Evolutionary conservation across 92 coral and sea anemone genomes (phyloP).

Genomic region (Parazoanthus swiftii): DNA sequence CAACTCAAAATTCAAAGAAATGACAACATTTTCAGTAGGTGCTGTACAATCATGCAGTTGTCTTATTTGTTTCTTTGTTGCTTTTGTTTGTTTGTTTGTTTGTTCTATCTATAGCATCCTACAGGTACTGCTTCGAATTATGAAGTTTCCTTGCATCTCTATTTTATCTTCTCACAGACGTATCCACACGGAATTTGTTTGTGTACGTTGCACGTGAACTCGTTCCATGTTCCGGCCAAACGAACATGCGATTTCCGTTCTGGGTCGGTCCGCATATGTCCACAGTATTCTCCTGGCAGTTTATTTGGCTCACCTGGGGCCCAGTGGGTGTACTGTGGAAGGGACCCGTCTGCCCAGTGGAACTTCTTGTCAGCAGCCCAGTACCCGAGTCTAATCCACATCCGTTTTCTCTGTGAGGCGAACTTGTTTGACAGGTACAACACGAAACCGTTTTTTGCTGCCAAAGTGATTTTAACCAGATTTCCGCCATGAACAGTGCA

Average conservation of each 20-base stretch:
- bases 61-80: too few species aligned
- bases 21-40: too few species aligned
- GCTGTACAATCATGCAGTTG: too few species aligned
- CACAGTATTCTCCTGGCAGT: background rate
- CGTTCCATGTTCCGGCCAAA: constrained; percentile 16
- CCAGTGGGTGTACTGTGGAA: background rate
- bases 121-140: too few species aligned
- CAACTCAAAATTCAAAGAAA: too few species aligned
- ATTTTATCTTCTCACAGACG: constrained; percentile 8
- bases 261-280: too few species aligned
- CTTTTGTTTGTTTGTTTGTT: too few species aligned
- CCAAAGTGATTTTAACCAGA: constrained; percentile 6
- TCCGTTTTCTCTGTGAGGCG: background rate
- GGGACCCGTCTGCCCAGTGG: constrained; percentile 1
- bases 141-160: background rate
- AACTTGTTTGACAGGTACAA: constrained; percentile 15
- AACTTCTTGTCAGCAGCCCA: background rate
- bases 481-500: background rate
- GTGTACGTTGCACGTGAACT: background rate
- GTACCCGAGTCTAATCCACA: constrained; percentile 1
- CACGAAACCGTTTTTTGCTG: constrained; percentile 16
- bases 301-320: background rate
- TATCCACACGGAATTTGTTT: background rate
- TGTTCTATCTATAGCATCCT: too few species aligned
- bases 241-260: background rate